phyloP scores from a whole-genome alignment of 2,888 invertebrate species.

The Chironomus riparius region DNA sequence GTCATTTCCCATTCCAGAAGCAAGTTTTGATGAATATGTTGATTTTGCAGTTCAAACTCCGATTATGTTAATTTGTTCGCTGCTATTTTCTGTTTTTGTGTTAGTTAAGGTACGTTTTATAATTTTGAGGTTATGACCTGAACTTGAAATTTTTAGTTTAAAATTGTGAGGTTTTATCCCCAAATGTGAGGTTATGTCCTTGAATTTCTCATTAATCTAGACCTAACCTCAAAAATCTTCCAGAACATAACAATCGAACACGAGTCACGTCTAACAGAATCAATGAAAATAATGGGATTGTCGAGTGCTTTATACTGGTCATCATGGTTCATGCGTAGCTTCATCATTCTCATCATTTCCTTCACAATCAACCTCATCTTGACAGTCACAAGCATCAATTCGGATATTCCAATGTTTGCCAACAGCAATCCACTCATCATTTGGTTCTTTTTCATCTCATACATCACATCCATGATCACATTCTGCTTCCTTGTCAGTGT shows the following conservation, averaged over 20 bases:
- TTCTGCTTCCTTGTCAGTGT: constrained; percentile 72
- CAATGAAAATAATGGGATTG: constrained; percentile 88
- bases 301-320: constrained; percentile 69
- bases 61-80: too few species aligned
- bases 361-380: constrained; percentile 50
- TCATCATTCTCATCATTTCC: constrained; percentile 56
- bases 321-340: constrained; percentile 75
- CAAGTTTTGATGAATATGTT: too few species aligned
- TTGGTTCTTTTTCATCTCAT: constrained; percentile 61
- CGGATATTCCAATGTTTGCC: constrained; percentile 52
- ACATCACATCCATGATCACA: constrained; percentile 58
- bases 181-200: too few species aligned
- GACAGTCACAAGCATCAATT: constrained; percentile 45
- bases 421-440: constrained; percentile 56
- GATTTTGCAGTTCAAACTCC: too few species aligned
- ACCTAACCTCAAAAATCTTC: background rate
- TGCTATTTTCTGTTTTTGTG: too few species aligned
- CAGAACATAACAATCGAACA: constrained; percentile 49
- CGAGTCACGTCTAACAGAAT: constrained; percentile 61
- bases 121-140: too few species aligned
- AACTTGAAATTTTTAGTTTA: too few species aligned
- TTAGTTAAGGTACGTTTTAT: too few species aligned
- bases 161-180: too few species aligned
- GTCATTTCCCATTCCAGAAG: too few species aligned
- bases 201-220: too few species aligned